A percentile compares a stretch with the other conserved stretches of the same genome.
These are phyloP conservation scores for Indri indri DNA, from an alignment of 2,113 vertebrate species.

Conservation along the genomic window DNA sequence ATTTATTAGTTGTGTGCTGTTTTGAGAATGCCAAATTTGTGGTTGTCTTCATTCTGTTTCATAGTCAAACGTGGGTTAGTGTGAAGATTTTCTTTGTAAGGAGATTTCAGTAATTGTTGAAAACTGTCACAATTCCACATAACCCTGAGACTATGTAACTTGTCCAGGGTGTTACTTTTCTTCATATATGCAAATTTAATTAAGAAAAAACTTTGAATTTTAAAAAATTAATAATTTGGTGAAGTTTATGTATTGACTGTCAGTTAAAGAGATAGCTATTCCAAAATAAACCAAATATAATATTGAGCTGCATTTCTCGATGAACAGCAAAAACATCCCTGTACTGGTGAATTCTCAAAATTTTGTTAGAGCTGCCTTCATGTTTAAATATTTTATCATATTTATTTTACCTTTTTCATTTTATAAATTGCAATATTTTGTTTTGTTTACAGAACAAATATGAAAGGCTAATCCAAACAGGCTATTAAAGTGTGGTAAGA, in stretches of 20 bases:
- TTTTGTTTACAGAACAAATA: background rate
- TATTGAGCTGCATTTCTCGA: background rate
- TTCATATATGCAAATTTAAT: constrained; percentile 4
- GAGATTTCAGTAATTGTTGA: constrained; percentile 15
- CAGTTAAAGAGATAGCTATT: background rate
- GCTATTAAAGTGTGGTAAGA: background rate
- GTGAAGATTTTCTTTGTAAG: constrained; percentile 33
- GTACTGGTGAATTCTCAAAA: background rate
- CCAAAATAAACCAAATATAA: constrained; percentile 17
- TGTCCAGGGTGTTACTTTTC: background rate
- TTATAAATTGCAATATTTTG: background rate
- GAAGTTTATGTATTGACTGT: background rate
- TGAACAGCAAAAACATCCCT: background rate
- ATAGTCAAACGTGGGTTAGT: background rate
- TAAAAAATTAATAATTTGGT: constrained; percentile 14
- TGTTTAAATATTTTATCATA: background rate
- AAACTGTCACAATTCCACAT: background rate
- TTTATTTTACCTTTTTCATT: background rate
- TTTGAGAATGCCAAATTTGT: background rate
- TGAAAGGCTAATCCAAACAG: background rate
- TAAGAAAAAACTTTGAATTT: background rate
- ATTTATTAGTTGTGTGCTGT: background rate
- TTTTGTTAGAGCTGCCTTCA: background rate
- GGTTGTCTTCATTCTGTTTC: background rate
- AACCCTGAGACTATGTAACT: background rate